Percentiles rank a stretch among this genome's conserved stretches.
Evolutionary conservation across 2,113 vertebrate genomes (phyloP).

Genomic region (Protomyctophum bolini): DNA sequence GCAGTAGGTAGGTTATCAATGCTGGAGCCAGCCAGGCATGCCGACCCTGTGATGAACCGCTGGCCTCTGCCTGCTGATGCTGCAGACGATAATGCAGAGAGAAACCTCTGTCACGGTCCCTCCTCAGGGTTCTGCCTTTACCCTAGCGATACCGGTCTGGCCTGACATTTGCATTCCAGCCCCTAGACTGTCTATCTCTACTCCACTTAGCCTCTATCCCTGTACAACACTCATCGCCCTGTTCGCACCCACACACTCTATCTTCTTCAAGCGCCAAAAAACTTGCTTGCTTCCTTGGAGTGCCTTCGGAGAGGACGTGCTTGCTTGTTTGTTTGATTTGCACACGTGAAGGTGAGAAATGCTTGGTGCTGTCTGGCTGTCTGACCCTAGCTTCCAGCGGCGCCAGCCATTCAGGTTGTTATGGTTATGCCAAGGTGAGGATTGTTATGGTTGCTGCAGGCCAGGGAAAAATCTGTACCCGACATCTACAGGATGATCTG

Average conservation of each 20-base stretch:
- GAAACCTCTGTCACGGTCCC: constrained; percentile 10
- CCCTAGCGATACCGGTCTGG: not conserved
- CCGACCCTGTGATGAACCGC: constrained; percentile 44
- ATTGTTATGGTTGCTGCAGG: constrained; percentile 67
- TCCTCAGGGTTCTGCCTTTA: not conserved
- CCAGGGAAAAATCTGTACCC: constrained; percentile 50
- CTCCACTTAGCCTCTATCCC: not conserved
- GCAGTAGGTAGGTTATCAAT: constrained; percentile 15
- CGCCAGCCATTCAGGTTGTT: constrained; percentile 68
- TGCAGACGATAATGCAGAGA: constrained; percentile 31
- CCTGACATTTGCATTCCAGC: not conserved
- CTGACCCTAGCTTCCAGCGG: constrained; percentile 55
- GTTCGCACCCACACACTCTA: not conserved
- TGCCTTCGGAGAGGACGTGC: not conserved
- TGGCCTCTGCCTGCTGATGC: constrained; percentile 41
- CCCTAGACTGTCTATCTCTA: not conserved
- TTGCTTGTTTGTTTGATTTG: constrained; percentile 39
- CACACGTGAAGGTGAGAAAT: constrained; percentile 49
- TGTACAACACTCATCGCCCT: constrained; percentile 6
- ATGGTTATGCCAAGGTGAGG: constrained; percentile 67
- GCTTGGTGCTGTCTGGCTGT: constrained; percentile 46
- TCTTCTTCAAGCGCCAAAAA: not conserved
- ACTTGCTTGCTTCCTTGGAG: not conserved
- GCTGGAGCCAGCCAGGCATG: constrained; percentile 19
- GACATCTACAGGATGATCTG: constrained; percentile 57